These are phyloP conservation scores for Perccottus glenii DNA, from an alignment of 2,113 vertebrate species.

Conservation along the genomic window DNA sequence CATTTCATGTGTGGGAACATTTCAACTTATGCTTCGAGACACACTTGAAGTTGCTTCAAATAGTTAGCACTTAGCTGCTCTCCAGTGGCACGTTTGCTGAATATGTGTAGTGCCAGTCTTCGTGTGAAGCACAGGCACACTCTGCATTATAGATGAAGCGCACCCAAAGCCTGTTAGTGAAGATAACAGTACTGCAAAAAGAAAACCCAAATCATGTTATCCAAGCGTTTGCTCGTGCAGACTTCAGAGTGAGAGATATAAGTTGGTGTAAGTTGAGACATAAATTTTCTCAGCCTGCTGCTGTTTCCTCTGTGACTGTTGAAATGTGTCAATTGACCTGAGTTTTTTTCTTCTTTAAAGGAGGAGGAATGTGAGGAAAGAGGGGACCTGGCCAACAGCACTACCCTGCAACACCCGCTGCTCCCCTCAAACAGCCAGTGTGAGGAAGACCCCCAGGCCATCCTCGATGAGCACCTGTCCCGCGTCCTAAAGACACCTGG, in stretches of 20 bases:
- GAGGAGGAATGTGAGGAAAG: constrained; percentile 88
- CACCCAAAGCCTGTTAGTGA: constrained; percentile 72
- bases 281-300: constrained; percentile 36
- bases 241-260: constrained; percentile 63
- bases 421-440: constrained; percentile 75
- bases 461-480: constrained; percentile 95
- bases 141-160: constrained; percentile 76
- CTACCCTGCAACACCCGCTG: constrained; percentile 70
- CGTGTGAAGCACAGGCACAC: constrained; percentile 69
- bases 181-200: constrained; percentile 70
- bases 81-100: constrained; percentile 74
- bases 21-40: constrained; percentile 72
- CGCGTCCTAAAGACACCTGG: constrained; percentile 94
- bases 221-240: constrained; percentile 54
- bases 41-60: constrained; percentile 73
- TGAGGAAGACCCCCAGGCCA: constrained; percentile 95
- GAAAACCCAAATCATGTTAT: constrained; percentile 67
- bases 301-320: constrained; percentile 26
- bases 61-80: constrained; percentile 73
- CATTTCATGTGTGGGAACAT: constrained; percentile 61
- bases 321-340: constrained; percentile 14
- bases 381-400: constrained; percentile 53
- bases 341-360: constrained; percentile 58
- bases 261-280: constrained; percentile 55
- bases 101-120: constrained; percentile 67